These are phyloP conservation scores for Caenorhabditis sp. DNA, from an alignment of 2,888 invertebrate genomes.

Conservation along the genomic window DNA sequence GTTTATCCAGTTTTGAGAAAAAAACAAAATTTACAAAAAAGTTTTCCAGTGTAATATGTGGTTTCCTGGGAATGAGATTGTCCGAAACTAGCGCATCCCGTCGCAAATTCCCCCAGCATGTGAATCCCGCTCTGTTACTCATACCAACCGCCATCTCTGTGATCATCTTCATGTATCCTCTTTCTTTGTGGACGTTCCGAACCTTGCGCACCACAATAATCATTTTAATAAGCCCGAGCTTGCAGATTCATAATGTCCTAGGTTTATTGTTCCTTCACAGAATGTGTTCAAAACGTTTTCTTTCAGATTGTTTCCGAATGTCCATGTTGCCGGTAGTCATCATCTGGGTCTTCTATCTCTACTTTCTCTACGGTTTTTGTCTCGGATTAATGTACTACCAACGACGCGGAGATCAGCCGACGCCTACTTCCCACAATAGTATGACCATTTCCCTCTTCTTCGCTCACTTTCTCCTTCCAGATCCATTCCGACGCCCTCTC, in stretches of 20 bases:
- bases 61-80: conserved; percentile 41
- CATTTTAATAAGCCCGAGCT: conserved; percentile 23
- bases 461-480: conserved; percentile 9
- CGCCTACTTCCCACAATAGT: conserved; percentile 39
- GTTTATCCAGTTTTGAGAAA: neutral
- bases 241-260: conserved; percentile 24
- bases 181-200: conserved; percentile 33
- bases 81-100: conserved; percentile 35
- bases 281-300: neutral
- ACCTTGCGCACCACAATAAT: conserved; percentile 16
- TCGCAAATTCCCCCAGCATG: conserved; percentile 34
- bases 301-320: conserved; percentile 44
- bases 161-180: conserved; percentile 40
- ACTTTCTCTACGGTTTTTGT: conserved; percentile 50
- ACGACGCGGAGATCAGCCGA: conserved; percentile 42
- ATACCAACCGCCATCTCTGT: conserved; percentile 46
- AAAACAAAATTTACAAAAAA: neutral
- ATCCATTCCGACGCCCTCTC: conserved; percentile 41
- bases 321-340: conserved; percentile 31
- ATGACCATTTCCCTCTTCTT: neutral
- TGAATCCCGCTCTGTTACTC: conserved; percentile 48
- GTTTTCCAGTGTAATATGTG: conserved; percentile 39
- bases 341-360: conserved; percentile 41
- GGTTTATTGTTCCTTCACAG: neutral
- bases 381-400: conserved; percentile 49